Evolutionary conservation across 2,888 invertebrate genomes (phyloP).

Genomic region (Graphium colonna): DNA sequence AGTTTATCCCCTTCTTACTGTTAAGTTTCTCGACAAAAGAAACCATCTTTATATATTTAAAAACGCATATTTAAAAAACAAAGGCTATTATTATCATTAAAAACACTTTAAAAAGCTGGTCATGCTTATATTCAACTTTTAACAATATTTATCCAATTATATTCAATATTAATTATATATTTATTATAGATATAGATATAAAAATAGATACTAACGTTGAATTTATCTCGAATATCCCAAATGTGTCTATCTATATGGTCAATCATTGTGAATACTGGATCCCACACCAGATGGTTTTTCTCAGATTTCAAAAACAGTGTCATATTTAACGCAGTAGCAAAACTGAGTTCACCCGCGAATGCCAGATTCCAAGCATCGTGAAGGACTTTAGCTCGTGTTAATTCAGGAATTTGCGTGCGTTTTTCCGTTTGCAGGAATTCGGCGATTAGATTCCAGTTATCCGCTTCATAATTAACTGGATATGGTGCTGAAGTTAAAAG

Average conservation of each 20-base stretch:
- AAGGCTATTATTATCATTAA: too few relatives aligned
- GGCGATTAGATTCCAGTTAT: constrained; percentile 88
- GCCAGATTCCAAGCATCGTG: constrained; percentile 90
- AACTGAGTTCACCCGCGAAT: constrained; percentile 87
- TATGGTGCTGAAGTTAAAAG: constrained; percentile 81
- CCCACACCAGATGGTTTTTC: constrained; percentile 88
- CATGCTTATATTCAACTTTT: too few relatives aligned
- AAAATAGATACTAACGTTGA: constrained; percentile 78
- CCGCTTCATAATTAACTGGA: constrained; percentile 89
- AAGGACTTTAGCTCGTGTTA: constrained; percentile 86
- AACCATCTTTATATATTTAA: too few relatives aligned
- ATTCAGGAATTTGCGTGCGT: constrained; percentile 81
- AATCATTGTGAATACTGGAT: constrained; percentile 90
- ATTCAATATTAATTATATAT: too few relatives aligned
- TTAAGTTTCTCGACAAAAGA: not conserved
- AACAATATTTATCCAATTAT: too few relatives aligned
- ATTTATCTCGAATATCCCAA: constrained; percentile 83
- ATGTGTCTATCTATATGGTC: constrained; percentile 89
- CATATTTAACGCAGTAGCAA: constrained; percentile 88
- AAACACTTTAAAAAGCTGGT: too few relatives aligned
- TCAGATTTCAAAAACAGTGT: constrained; percentile 87
- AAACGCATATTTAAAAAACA: too few relatives aligned
- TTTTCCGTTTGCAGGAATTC: constrained; percentile 80
- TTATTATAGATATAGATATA: too few relatives aligned
- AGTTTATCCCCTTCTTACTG: too few relatives aligned